A percentile compares a stretch with the other conserved stretches of the same genome.
These are phyloP conservation scores for Astur gentilis DNA, from an alignment of 2,113 vertebrate species.

Conservation along the genomic window DNA sequence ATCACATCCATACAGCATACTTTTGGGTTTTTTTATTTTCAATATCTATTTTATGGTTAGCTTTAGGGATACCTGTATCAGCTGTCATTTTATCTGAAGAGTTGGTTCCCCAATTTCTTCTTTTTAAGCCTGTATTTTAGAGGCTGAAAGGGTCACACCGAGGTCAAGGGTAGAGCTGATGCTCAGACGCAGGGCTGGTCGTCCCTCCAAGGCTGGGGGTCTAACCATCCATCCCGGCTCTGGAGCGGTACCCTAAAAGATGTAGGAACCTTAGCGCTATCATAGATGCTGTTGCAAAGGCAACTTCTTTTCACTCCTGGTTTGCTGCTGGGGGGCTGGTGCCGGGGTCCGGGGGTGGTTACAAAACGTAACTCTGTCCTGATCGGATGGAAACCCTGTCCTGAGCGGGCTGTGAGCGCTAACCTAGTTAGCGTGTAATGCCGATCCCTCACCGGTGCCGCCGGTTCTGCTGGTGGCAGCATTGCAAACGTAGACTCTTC, in stretches of 20 bases:
- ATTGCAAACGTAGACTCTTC: not conserved
- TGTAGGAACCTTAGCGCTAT: not conserved
- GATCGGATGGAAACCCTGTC: not conserved
- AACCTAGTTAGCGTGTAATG: not conserved
- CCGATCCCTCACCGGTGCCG: not conserved
- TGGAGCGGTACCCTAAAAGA: not conserved
- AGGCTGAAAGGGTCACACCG: not conserved
- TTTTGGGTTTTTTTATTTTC: not conserved
- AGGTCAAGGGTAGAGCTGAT: not conserved
- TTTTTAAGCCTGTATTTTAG: not conserved
- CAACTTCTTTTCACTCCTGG: not conserved
- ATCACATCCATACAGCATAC: not conserved
- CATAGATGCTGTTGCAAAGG: not conserved
- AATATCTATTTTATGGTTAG: not conserved
- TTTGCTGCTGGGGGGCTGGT: not conserved
- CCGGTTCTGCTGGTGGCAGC: not conserved
- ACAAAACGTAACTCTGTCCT: not conserved
- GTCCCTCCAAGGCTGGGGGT: not conserved
- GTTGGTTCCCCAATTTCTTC: not conserved
- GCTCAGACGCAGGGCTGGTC: not conserved
- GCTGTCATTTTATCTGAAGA: not conserved
- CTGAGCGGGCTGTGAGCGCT: rapidly evolving
- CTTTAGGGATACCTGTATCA: not conserved
- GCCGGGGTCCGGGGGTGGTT: not conserved
- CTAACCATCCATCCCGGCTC: not conserved